phyloP scores from a whole-genome alignment of 2,797 vertebrate species.

The Florisuga fusca region DNA sequence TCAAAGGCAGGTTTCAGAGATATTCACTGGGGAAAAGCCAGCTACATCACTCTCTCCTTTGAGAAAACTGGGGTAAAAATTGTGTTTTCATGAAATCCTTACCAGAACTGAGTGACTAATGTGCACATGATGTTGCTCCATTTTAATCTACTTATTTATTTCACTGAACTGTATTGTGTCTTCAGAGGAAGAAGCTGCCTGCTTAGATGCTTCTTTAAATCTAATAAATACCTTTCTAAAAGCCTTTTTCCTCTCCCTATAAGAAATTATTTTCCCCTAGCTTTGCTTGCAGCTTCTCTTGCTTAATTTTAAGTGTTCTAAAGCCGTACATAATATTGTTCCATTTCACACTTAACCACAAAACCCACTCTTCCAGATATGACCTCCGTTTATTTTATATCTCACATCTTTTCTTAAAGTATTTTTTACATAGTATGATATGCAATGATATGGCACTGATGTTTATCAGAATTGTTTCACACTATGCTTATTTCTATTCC shows the following conservation, averaged over 20 bases:
- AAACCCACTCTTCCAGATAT: conserved; percentile 54
- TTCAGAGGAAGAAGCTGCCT: conserved; percentile 20
- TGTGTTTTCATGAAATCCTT: neutral
- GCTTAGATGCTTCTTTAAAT: conserved; percentile 19
- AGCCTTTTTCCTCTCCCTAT: neutral
- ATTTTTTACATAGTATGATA: conserved; percentile 65
- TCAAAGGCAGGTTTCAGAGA: neutral
- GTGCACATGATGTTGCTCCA: neutral
- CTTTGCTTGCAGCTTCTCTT: neutral
- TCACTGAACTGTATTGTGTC: neutral
- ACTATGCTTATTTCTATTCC: conserved; percentile 22
- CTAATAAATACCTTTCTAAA: conserved; percentile 23
- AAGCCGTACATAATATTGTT: conserved; percentile 20
- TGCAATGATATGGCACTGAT: conserved; percentile 64
- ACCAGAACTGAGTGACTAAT: neutral
- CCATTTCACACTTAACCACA: conserved; percentile 48
- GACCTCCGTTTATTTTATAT: conserved; percentile 63
- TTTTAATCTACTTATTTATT: neutral
- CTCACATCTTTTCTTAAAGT: neutral
- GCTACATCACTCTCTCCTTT: neutral
- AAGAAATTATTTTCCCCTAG: neutral
- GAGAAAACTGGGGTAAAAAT: neutral
- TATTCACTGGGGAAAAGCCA: neutral
- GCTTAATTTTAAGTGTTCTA: conserved; percentile 18
- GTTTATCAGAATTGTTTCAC: conserved; percentile 69